A percentile compares a stretch with the other conserved stretches of the same genome.
Evolutionary conservation across 1,140 invertebrate genomes (phyloP).

Genomic region (Drosophila bipectinata): DNA sequence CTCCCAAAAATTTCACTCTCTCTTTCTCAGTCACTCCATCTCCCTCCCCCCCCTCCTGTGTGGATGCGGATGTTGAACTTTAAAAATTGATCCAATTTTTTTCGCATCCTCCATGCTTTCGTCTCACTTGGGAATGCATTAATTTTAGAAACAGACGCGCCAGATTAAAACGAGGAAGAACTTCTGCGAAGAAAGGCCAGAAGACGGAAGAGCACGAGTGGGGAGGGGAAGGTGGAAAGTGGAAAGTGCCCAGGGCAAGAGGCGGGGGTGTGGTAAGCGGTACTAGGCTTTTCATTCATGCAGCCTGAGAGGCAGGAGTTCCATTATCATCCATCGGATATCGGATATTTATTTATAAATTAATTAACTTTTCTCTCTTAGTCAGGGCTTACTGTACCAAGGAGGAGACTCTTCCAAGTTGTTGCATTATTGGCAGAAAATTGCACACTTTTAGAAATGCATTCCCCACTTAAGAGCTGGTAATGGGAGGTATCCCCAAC

Average conservation of each 20-base stretch:
- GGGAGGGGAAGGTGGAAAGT: not conserved
- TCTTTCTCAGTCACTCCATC: not conserved
- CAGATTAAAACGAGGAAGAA: conserved; percentile 21
- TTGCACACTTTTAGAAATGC: no score
- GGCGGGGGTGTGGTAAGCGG: not conserved
- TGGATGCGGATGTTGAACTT: conserved; percentile 67
- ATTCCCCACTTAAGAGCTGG: no score
- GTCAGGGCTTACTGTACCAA: not conserved
- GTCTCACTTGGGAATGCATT: conserved; percentile 58
- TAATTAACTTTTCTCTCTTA: not conserved
- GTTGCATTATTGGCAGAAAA: no score
- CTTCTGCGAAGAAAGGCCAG: not conserved
- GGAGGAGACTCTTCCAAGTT: no score
- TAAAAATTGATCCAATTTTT: conserved; percentile 60
- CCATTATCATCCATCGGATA: not conserved
- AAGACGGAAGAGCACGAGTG: not conserved
- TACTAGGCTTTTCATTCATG: conserved; percentile 52
- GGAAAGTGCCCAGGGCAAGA: not conserved
- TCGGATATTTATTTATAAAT: no score
- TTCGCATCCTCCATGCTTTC: conserved; percentile 28
- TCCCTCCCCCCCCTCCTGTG: not conserved
- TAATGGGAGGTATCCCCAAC: no score
- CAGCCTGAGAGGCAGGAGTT: not conserved
- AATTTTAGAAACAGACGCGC: conserved; percentile 52
- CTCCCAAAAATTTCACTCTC: not conserved